These are phyloP conservation scores for Microcebus jonahi DNA, from an alignment of 2,113 vertebrate genomes.

Conservation along the genomic window DNA sequence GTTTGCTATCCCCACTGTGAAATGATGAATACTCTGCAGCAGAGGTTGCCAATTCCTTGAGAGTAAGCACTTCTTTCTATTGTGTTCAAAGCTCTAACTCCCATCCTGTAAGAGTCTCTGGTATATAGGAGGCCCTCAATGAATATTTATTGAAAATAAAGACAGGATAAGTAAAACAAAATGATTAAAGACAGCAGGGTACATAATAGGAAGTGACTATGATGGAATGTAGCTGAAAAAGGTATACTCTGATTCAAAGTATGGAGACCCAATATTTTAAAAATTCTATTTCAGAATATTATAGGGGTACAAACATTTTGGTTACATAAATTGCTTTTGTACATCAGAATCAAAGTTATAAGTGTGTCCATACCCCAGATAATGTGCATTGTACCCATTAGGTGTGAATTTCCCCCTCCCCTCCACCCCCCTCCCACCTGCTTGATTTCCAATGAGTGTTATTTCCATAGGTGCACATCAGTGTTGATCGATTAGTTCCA, in stretches of 20 bases:
- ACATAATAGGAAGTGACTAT: background rate
- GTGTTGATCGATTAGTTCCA: no score
- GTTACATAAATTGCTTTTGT: no score
- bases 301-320: no score
- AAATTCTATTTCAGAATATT: no score
- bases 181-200: background rate
- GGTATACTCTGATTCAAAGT: background rate
- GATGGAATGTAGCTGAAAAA: no score
- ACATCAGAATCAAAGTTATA: no score
- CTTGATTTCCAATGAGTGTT: no score
- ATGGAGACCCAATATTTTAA: background rate
- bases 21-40: background rate
- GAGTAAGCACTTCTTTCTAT: background rate
- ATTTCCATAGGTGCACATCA: no score
- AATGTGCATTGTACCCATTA: no score
- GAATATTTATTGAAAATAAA: background rate
- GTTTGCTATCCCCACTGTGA: background rate
- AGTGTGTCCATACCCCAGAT: no score
- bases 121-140: background rate
- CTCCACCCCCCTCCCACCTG: no score
- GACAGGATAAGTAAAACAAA: background rate
- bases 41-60: background rate
- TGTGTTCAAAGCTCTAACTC: background rate
- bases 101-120: background rate
- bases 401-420: no score